phyloP scores from a whole-genome alignment of 2,888 invertebrate species.

The Ecliptopera silaceata region DNA sequence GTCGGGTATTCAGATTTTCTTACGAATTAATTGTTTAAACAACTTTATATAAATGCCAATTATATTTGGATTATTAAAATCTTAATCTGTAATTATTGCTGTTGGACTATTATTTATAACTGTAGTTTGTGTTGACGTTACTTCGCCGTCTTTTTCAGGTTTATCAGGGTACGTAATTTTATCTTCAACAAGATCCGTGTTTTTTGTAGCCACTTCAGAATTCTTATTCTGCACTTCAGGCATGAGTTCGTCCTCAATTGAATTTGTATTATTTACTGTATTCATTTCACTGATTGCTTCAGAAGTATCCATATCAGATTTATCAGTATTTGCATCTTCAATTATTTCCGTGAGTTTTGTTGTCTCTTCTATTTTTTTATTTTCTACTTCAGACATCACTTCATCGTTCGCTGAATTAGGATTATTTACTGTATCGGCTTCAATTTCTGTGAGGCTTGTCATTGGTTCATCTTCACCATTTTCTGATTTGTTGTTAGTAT shows the following conservation, averaged over 20 bases:
- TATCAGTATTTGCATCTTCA: background rate
- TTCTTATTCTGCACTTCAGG: background rate
- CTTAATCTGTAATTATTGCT: background rate
- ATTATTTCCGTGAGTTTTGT: background rate
- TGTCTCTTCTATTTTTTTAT: background rate
- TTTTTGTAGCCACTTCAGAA: too few species aligned
- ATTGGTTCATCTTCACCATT: background rate
- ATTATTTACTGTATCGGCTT: background rate
- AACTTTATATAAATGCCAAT: too few species aligned
- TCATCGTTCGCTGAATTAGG: background rate
- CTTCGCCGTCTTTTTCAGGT: background rate
- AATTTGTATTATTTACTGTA: slow-evolving; percentile 4
- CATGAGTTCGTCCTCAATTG: background rate
- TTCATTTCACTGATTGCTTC: background rate
- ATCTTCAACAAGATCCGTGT: background rate
- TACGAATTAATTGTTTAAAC: too few species aligned
- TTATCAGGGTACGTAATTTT: background rate
- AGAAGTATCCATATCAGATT: background rate
- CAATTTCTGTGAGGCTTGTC: background rate
- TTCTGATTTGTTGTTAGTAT: background rate
- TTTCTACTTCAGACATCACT: background rate
- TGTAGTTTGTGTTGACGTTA: background rate
- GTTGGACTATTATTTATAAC: background rate
- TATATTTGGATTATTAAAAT: background rate
- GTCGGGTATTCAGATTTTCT: too few species aligned